Conservation (phyloP, 2,888 invertebrate genomes). For the Mongoloraphidia duomilia region DNA sequence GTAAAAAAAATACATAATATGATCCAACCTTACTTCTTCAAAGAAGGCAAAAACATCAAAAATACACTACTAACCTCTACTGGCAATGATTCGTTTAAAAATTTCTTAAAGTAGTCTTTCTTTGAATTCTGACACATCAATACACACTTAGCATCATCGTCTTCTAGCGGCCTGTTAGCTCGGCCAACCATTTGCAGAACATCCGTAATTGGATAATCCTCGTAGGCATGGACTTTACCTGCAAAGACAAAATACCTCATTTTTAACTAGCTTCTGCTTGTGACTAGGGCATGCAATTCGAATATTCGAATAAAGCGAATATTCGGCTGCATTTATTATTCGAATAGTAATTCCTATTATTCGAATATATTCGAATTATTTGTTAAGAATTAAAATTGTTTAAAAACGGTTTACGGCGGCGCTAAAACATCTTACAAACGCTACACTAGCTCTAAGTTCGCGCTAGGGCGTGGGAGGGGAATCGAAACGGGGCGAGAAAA, state of each 20-base stretch:
- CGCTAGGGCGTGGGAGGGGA: too few species aligned
- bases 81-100: slow-evolving; percentile 91
- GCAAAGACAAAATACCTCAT: neutral
- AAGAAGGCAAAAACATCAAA: neutral
- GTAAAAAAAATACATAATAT: neutral
- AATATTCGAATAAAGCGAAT: too few species aligned
- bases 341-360: too few species aligned
- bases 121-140: slow-evolving; percentile 95
- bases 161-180: slow-evolving; percentile 84
- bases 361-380: too few species aligned
- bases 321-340: too few species aligned
- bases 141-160: slow-evolving; percentile 88
- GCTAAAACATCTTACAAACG: too few species aligned
- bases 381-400: too few species aligned
- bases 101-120: slow-evolving; percentile 97
- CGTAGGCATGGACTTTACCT: slow-evolving; percentile 56
- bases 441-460: too few species aligned
- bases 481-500: too few species aligned
- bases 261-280: neutral
- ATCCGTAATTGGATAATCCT: slow-evolving; percentile 95
- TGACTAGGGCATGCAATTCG: too few species aligned
- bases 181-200: slow-evolving; percentile 96
- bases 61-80: slow-evolving; percentile 49
- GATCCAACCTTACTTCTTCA: neutral
- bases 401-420: too few species aligned